These are phyloP conservation scores for Crambe crambe DNA, from an alignment of 37 sponge, comb jelly and placozoan species.

Conservation along the genomic window DNA sequence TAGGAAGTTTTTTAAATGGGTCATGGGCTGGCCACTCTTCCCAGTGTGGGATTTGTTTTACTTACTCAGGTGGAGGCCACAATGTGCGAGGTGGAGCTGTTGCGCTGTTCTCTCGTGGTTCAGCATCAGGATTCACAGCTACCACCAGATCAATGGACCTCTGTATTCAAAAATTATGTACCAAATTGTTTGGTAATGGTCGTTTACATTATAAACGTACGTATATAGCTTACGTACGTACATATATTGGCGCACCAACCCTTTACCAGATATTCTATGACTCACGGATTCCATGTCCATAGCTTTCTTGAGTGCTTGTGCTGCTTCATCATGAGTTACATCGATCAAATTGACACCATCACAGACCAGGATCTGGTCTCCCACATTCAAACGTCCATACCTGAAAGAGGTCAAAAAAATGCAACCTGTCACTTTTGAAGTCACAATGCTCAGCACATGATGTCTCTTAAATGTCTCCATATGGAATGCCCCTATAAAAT, in stretches of 20 bases:
- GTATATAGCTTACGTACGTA: too few species aligned
- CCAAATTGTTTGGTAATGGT: too few species aligned
- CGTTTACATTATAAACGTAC: too few species aligned
- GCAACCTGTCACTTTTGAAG: too few species aligned
- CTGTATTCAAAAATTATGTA: slow-evolving; percentile 32
- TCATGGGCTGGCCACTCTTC: neutral
- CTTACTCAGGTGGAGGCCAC: slow-evolving; percentile 38
- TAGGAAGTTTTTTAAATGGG: neutral
- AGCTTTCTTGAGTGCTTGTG: slow-evolving; percentile 65
- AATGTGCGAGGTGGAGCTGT: slow-evolving; percentile 1
- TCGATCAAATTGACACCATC: slow-evolving; percentile 79
- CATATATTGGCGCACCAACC: too few species aligned
- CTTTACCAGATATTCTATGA: too few species aligned
- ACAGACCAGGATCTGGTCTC: slow-evolving; percentile 85
- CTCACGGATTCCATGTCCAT: slow-evolving; percentile 87
- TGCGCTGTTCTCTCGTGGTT: neutral
- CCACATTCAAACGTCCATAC: slow-evolving; percentile 71
- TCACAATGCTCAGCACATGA: neutral
- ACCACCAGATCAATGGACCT: slow-evolving; percentile 78
- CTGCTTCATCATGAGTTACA: slow-evolving; percentile 82
- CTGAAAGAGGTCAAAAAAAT: neutral
- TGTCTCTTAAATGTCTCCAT: too few species aligned
- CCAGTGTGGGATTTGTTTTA: neutral
- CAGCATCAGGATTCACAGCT: slow-evolving; percentile 68
- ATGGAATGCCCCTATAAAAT: too few species aligned